Percentiles rank a stretch among this genome's conserved stretches.
These are phyloP conservation scores for Wiebesia pumilae DNA, from an alignment of 1,140 invertebrate genomes.

Conservation along the genomic window DNA sequence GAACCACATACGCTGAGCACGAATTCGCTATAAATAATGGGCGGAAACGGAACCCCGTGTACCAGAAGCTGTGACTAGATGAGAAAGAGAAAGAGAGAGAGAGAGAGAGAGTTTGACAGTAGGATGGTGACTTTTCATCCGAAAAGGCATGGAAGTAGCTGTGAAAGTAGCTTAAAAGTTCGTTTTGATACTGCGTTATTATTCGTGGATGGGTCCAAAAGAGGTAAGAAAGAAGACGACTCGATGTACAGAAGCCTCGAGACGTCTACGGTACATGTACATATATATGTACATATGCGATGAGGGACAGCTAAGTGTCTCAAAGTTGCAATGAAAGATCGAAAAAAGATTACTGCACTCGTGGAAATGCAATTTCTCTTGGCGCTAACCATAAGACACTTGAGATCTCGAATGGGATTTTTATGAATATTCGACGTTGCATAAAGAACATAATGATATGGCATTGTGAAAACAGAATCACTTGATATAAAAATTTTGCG, in stretches of 20 bases:
- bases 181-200: constrained; percentile 67
- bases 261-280: neutral
- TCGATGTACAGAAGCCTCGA: neutral
- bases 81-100: neutral
- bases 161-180: constrained; percentile 63
- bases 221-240: neutral
- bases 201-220: constrained; percentile 54
- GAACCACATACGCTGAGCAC: constrained; percentile 64
- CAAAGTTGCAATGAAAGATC: constrained; percentile 61
- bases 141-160: constrained; percentile 60
- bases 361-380: constrained; percentile 55
- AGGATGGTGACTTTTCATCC: constrained; percentile 15
- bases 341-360: constrained; percentile 65
- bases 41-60: constrained; percentile 46
- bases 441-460: neutral
- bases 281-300: neutral
- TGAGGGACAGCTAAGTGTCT: neutral
- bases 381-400: constrained; percentile 50
- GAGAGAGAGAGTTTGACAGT: neutral
- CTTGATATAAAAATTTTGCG: constrained; percentile 22
- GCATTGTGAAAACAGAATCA: neutral
- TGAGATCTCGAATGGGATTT: constrained; percentile 48
- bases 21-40: constrained; percentile 67
- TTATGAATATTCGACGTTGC: constrained; percentile 33
- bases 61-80: constrained; percentile 50